A percentile compares a stretch with the other conserved stretches of the same genome.
Conservation (phyloP, 2,113 vertebrate genomes). For the Noctilio leporinus region DNA sequence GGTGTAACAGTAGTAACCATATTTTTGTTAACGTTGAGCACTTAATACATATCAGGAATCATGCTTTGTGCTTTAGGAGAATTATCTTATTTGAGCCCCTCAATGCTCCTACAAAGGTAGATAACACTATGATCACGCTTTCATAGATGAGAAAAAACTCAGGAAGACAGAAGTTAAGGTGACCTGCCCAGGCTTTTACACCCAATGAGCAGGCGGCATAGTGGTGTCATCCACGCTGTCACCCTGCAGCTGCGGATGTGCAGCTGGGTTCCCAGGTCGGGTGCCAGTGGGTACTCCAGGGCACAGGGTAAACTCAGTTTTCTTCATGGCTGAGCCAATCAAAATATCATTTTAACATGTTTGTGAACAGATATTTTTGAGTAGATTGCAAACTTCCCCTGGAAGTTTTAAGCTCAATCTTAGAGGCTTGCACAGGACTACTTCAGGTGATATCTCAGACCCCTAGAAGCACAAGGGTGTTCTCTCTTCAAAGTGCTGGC, state of each 20-base stretch:
- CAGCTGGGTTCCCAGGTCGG: no score
- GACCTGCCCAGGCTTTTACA: neutral
- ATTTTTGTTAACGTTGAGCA: neutral
- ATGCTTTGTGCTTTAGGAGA: neutral
- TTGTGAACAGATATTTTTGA: neutral
- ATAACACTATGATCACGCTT: neutral
- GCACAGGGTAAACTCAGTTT: neutral
- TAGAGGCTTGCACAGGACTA: neutral
- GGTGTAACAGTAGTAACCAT: accelerated
- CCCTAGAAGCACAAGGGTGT: accelerated
- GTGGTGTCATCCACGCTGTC: neutral
- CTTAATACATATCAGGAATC: no score
- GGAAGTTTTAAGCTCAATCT: neutral
- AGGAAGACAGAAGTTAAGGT: neutral
- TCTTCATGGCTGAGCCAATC: neutral
- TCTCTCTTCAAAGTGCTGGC: neutral
- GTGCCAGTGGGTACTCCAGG: neutral
- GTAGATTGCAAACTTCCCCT: neutral
- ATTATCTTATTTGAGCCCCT: neutral
- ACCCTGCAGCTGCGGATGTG: accelerated
- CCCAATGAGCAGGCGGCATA: accelerated
- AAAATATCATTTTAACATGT: neutral
- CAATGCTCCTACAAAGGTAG: neutral
- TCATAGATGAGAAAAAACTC: neutral
- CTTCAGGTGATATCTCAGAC: neutral